Evolutionary conservation across 37 sponge, comb jelly and placozoan genomes (phyloP).

Genomic region (Crambe crambe): DNA sequence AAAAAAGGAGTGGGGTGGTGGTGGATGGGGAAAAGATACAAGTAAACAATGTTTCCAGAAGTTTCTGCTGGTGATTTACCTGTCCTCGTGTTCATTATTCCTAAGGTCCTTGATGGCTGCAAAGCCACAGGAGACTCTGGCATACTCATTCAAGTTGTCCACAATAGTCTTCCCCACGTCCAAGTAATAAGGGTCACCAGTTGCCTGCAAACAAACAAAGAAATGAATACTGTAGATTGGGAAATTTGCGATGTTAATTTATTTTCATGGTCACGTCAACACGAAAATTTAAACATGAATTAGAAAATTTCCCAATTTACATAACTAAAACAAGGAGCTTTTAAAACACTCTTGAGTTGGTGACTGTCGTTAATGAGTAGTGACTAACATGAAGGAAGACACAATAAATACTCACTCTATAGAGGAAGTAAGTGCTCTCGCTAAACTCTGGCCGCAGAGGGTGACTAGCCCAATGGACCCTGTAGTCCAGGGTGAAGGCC

Average conservation of each 20-base stretch:
- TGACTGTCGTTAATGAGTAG: not conserved
- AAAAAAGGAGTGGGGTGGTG: not conserved
- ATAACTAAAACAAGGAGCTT: not conserved
- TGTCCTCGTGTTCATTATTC: slow-evolving; percentile 83
- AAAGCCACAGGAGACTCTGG: slow-evolving; percentile 90
- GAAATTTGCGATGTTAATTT: no score
- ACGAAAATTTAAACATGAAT: no score
- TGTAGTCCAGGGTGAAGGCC: slow-evolving; percentile 86
- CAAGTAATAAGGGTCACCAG: slow-evolving; percentile 85
- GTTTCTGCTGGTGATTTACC: slow-evolving; percentile 42
- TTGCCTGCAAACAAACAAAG: slow-evolving; percentile 65
- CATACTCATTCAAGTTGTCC: slow-evolving; percentile 72
- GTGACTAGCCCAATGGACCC: slow-evolving; percentile 90
- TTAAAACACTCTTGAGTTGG: not conserved
- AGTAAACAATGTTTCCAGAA: no score
- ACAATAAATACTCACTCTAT: slow-evolving; percentile 79
- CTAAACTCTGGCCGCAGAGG: slow-evolving; percentile 94
- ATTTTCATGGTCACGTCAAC: no score
- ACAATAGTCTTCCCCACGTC: slow-evolving; percentile 80
- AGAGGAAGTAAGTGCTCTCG: slow-evolving; percentile 95
- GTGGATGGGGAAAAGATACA: not conserved
- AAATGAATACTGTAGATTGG: no score
- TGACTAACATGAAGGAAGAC: no score
- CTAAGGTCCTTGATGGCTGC: slow-evolving; percentile 86
- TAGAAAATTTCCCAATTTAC: no score